A percentile compares a stretch with the other conserved stretches of the same genome.
Evolutionary conservation across 2,113 vertebrate species (phyloP).

Genomic region (Irena cyanogastra): DNA sequence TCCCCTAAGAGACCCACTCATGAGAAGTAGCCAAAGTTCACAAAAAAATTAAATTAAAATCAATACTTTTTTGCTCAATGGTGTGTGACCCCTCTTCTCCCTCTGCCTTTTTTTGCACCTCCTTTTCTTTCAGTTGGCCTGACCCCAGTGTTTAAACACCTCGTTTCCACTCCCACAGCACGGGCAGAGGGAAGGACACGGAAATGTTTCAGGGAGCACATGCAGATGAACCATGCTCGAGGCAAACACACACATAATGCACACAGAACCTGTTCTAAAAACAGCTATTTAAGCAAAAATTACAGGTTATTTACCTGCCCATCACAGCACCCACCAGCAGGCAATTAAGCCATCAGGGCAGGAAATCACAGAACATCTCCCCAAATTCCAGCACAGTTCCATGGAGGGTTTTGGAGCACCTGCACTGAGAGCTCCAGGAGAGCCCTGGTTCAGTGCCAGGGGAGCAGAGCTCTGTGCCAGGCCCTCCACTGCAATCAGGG

Average conservation of each 20-base stretch:
- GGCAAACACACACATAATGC: background rate
- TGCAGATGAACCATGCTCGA: rapidly evolving
- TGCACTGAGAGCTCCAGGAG: background rate
- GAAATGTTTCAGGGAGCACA: rapidly evolving
- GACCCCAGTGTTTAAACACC: rapidly evolving
- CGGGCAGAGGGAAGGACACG: rapidly evolving
- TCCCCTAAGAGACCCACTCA: background rate
- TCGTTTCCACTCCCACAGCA: rapidly evolving
- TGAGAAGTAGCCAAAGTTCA: rapidly evolving
- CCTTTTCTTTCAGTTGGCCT: background rate
- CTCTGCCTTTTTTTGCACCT: background rate
- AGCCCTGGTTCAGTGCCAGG: background rate
- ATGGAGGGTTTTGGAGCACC: background rate
- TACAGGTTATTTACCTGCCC: background rate
- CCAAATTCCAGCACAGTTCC: background rate
- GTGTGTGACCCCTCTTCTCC: too few relatives aligned
- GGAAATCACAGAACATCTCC: background rate
- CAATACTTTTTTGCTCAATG: background rate
- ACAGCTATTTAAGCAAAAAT: background rate
- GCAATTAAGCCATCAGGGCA: background rate
- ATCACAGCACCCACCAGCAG: background rate
- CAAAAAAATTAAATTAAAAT: background rate
- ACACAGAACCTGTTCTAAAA: background rate
- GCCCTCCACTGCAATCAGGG: background rate
- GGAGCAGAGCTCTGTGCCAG: background rate